Evolutionary conservation across 2,888 invertebrate genomes (phyloP).

Genomic region (Coenonympha glycerion): DNA sequence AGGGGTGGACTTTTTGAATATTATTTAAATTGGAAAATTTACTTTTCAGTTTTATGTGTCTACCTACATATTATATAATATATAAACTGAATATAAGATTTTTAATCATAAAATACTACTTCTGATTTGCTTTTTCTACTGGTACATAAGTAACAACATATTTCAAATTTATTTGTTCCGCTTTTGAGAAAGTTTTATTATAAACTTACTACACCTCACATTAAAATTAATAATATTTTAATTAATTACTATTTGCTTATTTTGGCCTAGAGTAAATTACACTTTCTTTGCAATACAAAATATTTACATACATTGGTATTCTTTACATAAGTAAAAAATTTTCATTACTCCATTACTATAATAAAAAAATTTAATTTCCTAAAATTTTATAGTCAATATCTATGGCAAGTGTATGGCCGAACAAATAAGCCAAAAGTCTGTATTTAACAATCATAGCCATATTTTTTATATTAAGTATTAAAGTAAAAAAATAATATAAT

Average conservation of each 20-base stretch:
- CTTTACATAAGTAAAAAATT: background rate
- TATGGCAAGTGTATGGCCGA: slow-evolving; percentile 35
- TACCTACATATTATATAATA: too few relatives aligned
- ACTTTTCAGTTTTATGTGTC: too few relatives aligned
- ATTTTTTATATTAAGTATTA: slow-evolving; percentile 1
- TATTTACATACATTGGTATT: slow-evolving; percentile 5
- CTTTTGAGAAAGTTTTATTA: background rate
- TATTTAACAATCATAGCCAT: slow-evolving; percentile 19
- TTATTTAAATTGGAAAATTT: too few relatives aligned
- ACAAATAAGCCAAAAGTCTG: slow-evolving; percentile 2
- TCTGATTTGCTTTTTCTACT: too few relatives aligned
- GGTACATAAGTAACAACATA: too few relatives aligned
- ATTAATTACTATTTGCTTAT: background rate
- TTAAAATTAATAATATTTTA: background rate
- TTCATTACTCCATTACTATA: background rate
- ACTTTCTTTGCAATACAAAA: background rate
- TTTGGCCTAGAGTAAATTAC: slow-evolving; percentile 6
- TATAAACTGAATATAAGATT: too few relatives aligned
- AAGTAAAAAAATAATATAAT: background rate
- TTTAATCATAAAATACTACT: too few relatives aligned
- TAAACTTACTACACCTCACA: background rate
- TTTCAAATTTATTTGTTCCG: too few relatives aligned
- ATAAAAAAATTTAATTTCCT: slow-evolving; percentile 1
- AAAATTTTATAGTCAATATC: slow-evolving; percentile 1
- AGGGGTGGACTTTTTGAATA: too few relatives aligned